Conservation (phyloP, 2,888 invertebrate species). For the Luffia ferchaultella region DNA sequence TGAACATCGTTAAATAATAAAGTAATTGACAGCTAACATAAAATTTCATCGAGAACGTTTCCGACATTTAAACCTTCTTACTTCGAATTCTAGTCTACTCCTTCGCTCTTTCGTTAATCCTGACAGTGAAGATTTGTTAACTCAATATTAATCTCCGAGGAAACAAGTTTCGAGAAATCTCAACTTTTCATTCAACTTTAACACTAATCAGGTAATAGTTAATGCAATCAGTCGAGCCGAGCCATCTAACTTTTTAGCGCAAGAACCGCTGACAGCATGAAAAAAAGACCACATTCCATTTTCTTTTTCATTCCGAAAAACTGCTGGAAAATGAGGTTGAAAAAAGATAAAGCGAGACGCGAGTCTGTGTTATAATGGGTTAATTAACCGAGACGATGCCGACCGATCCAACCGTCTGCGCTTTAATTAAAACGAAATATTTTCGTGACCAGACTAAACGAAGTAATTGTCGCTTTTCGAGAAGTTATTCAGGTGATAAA, state of each 20-base stretch:
- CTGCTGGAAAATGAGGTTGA: constrained; percentile 45
- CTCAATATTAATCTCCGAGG: neutral
- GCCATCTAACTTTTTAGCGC: neutral
- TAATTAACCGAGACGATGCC: constrained; percentile 59
- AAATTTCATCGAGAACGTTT: no score
- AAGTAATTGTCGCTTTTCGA: neutral
- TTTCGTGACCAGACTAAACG: constrained; percentile 53
- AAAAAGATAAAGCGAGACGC: constrained; percentile 52
- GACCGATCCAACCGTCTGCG: constrained; percentile 48
- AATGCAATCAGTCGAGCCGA: neutral
- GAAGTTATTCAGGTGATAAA: neutral
- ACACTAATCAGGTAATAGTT: neutral
- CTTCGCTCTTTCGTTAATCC: neutral
- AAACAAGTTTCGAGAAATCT: neutral
- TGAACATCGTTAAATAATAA: no score
- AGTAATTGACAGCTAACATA: no score
- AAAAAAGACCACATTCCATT: constrained; percentile 5
- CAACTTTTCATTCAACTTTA: neutral
- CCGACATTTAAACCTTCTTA: no score
- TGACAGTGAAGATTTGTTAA: neutral
- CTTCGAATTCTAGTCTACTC: neutral
- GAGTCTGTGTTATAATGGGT: constrained; percentile 63
- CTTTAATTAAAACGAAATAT: constrained; percentile 65
- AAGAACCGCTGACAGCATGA: neutral
- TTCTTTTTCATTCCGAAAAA: constrained; percentile 43